Base-by-base conservation (phyloP, 2,888 invertebrate species). In the Coleophora deauratella region DNA sequence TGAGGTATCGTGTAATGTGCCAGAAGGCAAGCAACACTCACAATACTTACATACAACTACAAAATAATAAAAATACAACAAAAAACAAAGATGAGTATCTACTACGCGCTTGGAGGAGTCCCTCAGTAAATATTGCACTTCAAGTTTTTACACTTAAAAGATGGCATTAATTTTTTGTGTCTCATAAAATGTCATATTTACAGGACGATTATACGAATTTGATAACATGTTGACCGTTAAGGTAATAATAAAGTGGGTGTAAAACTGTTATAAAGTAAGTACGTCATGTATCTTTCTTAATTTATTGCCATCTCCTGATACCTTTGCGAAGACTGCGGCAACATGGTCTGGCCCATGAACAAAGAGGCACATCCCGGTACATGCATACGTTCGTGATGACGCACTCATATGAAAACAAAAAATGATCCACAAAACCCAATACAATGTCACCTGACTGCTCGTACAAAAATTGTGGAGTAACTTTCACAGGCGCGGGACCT, bases 111-210 rank as follows among this genome's bases (percentile, higher is more conserved):
- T 6, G 6, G 21, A 21, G 21, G 6, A 21, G 21, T 21, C 3
- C 3, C 6, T 21, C 3, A 21, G 21, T 4, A 21, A 21, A 21
- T 21, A 21, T 21, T 21, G 3, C 21, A 6, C 21, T 21, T 21
- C 3, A 21, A 21, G 21, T 3, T 21, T 21, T 21, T 21, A 21
- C 21, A 21, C 3, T 21, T 4, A 21, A 21, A 21, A 21, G 50
- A 54, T 40, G 54, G 59, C 51, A 31, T 59, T 56, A 58, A 62
- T 52, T 56, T 50, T 58, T 59, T 57, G 57, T 61, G 40, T 54
- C 42, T 52, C 46, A 68, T 74, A 67, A 73, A 73, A 67, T 59
- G 57, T 56, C 59, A 63, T 64, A 67, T 70, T 71, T 68, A 72
- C 66, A 67, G 56, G 59, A 63, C 62, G 58, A 66, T 66, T 65